Conservation (phyloP, 1,140 invertebrate species). For the Neodiprion lecontei region DNA sequence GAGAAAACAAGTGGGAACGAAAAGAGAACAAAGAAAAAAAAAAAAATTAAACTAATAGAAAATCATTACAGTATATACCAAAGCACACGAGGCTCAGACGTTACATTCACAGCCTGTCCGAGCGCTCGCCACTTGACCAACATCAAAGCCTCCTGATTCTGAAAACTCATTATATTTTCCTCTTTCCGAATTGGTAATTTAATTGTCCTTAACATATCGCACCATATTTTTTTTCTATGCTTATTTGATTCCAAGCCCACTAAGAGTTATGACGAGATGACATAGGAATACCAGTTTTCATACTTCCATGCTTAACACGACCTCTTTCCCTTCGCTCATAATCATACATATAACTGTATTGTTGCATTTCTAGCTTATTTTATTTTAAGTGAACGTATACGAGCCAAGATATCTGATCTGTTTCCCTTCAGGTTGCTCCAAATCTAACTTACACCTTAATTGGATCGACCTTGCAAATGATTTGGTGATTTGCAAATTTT, state of each 20-base stretch:
- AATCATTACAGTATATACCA: conserved; percentile 18
- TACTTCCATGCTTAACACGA: conserved; percentile 26
- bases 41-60: conserved; percentile 24
- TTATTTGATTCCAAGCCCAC: conserved; percentile 40
- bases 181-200: conserved; percentile 5
- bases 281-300: conserved; percentile 35
- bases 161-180: neutral
- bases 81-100: conserved; percentile 51
- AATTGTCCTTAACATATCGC: conserved; percentile 11
- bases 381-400: neutral
- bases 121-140: conserved; percentile 39
- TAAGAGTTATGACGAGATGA: conserved; percentile 35
- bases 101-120: conserved; percentile 64
- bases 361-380: conserved; percentile 2
- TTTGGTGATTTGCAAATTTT: too few relatives aligned
- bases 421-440: neutral
- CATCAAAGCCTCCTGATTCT: conserved; percentile 7
- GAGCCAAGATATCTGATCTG: neutral
- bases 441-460: too few relatives aligned
- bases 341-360: neutral
- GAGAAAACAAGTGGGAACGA: conserved; percentile 23
- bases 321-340: neutral
- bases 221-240: conserved; percentile 3
- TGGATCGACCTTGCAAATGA: too few relatives aligned
- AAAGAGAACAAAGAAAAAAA: conserved; percentile 41